Conservation (phyloP, 2,797 vertebrate species). For the Eurystomus glaucurus region DNA sequence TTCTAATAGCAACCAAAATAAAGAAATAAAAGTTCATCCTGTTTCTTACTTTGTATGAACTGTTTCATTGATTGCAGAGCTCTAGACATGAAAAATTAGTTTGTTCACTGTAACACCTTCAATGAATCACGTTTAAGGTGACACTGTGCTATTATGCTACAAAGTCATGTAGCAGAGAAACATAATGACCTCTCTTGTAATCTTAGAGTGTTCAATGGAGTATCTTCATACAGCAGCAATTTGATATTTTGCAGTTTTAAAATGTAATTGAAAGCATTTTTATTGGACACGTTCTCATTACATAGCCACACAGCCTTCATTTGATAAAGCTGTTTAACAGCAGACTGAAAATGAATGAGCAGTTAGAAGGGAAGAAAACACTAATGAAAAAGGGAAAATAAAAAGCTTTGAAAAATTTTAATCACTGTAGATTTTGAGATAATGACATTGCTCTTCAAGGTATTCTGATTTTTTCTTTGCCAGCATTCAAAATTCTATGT, state of each 20-base stretch:
- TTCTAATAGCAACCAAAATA: background rate
- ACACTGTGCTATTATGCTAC: constrained; percentile 8
- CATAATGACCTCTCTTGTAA: constrained; percentile 58
- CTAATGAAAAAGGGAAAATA: background rate
- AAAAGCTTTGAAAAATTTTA: constrained; percentile 7
- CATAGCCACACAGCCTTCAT: constrained; percentile 27
- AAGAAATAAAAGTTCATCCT: constrained; percentile 5
- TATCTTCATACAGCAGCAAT: constrained; percentile 43
- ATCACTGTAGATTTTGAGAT: constrained; percentile 24
- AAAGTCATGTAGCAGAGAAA: constrained; percentile 34
- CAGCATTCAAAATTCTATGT: background rate
- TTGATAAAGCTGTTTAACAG: constrained; percentile 61
- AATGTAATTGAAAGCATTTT: constrained; percentile 66
- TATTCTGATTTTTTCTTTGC: background rate
- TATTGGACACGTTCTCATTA: constrained; percentile 56
- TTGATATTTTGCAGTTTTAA: constrained; percentile 65
- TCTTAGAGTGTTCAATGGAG: constrained; percentile 19
- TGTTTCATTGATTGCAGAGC: background rate
- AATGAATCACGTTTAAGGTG: constrained; percentile 49
- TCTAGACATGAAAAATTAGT: constrained; percentile 26
- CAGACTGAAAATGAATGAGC: constrained; percentile 11
- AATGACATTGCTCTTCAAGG: constrained; percentile 1
- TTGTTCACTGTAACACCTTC: constrained; percentile 1
- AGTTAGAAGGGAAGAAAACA: background rate
- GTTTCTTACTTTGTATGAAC: background rate